Base-by-base conservation (phyloP, 2,888 invertebrate genomes). In the Lottia gigantea region DNA sequence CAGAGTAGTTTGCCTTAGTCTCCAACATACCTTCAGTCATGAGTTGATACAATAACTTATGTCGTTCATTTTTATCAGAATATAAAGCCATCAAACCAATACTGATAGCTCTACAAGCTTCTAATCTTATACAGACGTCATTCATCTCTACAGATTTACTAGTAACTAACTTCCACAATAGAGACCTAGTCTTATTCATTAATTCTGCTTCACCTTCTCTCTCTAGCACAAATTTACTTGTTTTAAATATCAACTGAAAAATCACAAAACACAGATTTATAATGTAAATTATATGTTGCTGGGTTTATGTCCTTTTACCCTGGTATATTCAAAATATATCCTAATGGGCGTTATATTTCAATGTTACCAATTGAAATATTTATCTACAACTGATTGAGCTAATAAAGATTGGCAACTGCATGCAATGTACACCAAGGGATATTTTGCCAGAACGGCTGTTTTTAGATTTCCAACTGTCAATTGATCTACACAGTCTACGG, bases 221-320 rank as follows among this genome's bases (percentile, higher is more conserved):
- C 64, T 84, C 82, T 67, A 72, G 75, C 69, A 81, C 85, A 68
- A 85, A 82, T 46, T 78, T 71, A 73, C 83, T 85, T 68, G 83
- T 80, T 74, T 83, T 86, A 71, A 86, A 87, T 25, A 86, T 80
- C 46, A 85, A 76, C 87, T 87, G 80, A 45, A 78, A 80, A n/a
- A n/a, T n/a, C n/a, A n/a, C n/a, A n/a, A n/a, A 65, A 64, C 62
- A n/a, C 71, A 70, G 7, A 71, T n/a, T 62, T 26, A 25, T 23
- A n/a, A 23, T 6, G 66, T 16, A 7, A 15, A n/a, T 14, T 55
- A 19, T 23, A 8, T 1, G 40, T 8, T 40, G 6, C 40, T 11
- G 11, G 8, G 1, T 40, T 40, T 1, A 40, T 40, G 31, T 31
- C 6, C 31, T 31, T 31, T 2, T 6, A 4, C 31, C 2, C n/a